phyloP scores from a whole-genome alignment of 2,888 invertebrate genomes.

The Lycocerus yunnanus region DNA sequence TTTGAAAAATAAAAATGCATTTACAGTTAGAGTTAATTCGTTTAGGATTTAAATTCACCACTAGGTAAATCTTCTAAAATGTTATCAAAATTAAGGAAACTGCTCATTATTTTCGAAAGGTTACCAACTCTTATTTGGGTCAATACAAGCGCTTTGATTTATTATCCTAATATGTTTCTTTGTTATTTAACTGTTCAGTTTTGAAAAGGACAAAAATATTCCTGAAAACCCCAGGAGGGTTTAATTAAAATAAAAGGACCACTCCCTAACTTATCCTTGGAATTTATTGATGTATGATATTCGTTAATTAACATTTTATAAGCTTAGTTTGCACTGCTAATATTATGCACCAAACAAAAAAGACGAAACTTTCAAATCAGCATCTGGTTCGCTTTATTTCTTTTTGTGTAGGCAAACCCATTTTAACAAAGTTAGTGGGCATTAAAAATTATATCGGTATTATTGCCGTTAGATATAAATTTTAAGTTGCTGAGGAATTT shows the following conservation, averaged over 20 bases:
- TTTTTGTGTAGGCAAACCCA: background rate
- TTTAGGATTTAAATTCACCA: background rate
- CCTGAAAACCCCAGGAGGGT: background rate
- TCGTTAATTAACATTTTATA: background rate
- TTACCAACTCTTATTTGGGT: background rate
- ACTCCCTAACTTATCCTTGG: background rate
- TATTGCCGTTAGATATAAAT: background rate
- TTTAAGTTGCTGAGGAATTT: background rate
- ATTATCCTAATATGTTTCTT: background rate
- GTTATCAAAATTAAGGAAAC: background rate
- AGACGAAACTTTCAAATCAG: background rate
- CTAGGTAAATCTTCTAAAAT: background rate
- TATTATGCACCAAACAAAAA: background rate
- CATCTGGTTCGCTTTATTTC: background rate
- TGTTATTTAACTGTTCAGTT: background rate
- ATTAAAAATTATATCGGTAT: background rate
- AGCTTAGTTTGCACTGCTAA: background rate
- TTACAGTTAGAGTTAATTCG: background rate
- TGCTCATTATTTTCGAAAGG: background rate
- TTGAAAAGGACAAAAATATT: background rate
- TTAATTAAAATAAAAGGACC: background rate
- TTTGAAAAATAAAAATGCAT: background rate
- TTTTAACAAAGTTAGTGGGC: background rate
- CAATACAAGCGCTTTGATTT: background rate
- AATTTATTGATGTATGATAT: background rate